A percentile compares a stretch with the other conserved stretches of the same genome.
These are phyloP conservation scores for Solea senegalensis DNA, from an alignment of 2,113 vertebrate species.

Conservation along the genomic window DNA sequence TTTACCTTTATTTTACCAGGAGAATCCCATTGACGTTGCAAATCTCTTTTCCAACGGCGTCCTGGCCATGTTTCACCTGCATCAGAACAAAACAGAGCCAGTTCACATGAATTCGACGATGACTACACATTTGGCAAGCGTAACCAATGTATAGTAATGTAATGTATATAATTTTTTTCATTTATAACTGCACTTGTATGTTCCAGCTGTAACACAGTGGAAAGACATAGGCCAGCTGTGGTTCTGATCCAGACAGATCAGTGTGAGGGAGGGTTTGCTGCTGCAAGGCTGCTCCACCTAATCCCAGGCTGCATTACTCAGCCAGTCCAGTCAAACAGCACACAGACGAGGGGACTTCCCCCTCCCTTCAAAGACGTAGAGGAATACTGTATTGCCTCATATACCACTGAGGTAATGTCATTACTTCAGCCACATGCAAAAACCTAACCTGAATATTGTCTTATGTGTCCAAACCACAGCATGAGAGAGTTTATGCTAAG, in stretches of 20 bases:
- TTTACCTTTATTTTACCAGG: no score
- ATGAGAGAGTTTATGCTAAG: slow-evolving; percentile 40
- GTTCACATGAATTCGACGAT: slow-evolving; percentile 10
- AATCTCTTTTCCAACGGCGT: no score
- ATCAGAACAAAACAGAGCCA: slow-evolving; percentile 9
- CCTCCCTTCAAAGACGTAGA: slow-evolving; percentile 75
- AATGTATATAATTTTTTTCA: slow-evolving; percentile 10
- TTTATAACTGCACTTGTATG: slow-evolving; percentile 2
- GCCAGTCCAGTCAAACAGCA: slow-evolving; percentile 69
- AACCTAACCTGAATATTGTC: slow-evolving; percentile 62
- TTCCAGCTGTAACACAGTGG: slow-evolving; percentile 42
- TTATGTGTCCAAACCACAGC: slow-evolving; percentile 44
- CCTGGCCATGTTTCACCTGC: background rate
- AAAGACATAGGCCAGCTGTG: slow-evolving; percentile 65
- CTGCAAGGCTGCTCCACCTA: slow-evolving; percentile 81
- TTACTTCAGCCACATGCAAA: slow-evolving; percentile 71
- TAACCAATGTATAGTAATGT: background rate
- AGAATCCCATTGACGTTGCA: no score
- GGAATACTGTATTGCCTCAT: slow-evolving; percentile 78
- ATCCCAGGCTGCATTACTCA: slow-evolving; percentile 85
- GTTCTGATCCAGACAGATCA: slow-evolving; percentile 74
- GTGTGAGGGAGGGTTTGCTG: slow-evolving; percentile 76
- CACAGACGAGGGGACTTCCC: slow-evolving; percentile 78
- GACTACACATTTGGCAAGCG: slow-evolving; percentile 1
- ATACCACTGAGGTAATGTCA: slow-evolving; percentile 77